phyloP scores from a whole-genome alignment of 2,888 invertebrate species.

The Slavum lentiscoides region DNA sequence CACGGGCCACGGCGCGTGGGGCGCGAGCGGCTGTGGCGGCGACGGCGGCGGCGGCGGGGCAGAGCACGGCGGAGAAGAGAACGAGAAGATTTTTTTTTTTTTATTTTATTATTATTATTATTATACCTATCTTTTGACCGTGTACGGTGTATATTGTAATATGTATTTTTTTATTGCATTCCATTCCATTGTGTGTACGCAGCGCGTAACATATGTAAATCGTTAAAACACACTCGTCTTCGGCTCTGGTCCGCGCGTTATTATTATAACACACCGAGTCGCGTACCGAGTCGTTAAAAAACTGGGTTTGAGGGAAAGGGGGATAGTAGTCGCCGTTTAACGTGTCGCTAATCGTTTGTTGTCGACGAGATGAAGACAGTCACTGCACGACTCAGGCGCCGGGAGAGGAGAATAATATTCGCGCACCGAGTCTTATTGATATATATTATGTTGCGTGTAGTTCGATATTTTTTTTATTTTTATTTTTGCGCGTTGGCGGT shows the following conservation, averaged over 20 bases:
- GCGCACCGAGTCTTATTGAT: background rate
- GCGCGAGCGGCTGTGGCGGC: background rate
- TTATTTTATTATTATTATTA: slow-evolving; percentile 38
- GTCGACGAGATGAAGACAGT: background rate
- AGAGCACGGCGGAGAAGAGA: too few species aligned
- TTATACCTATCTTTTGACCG: slow-evolving; percentile 41
- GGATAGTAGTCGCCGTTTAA: slow-evolving; percentile 21
- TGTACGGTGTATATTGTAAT: background rate
- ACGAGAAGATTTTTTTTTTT: slow-evolving; percentile 2
- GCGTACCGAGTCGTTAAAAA: slow-evolving; percentile 40
- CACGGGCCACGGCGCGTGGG: background rate
- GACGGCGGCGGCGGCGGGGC: background rate
- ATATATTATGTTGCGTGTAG: background rate
- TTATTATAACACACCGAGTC: too few species aligned
- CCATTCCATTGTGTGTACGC: slow-evolving; percentile 37
- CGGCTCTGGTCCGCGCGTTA: background rate
- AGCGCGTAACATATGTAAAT: slow-evolving; percentile 46
- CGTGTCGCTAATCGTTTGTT: slow-evolving; percentile 45
- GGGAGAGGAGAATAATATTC: background rate
- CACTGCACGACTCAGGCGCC: slow-evolving; percentile 22
- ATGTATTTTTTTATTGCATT: slow-evolving; percentile 28
- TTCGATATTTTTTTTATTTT: slow-evolving; percentile 12
- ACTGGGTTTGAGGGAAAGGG: background rate
- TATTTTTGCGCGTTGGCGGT: too few species aligned
- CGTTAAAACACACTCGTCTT: slow-evolving; percentile 52